Base-by-base conservation (phyloP, 2,888 invertebrate species). In the Parnassius glacialis region DNA sequence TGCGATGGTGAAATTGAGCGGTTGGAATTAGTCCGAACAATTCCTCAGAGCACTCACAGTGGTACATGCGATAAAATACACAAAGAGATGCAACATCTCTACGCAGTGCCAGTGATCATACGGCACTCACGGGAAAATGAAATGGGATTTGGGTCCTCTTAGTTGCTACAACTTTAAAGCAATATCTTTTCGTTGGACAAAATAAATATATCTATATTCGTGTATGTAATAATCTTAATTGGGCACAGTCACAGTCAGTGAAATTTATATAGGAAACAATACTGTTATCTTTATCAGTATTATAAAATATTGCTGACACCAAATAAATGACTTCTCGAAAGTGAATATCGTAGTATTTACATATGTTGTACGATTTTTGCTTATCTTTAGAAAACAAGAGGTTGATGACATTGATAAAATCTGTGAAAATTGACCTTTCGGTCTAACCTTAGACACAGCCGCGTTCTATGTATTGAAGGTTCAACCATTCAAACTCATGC, bases 351-450 rank as follows among this genome's bases (percentile, higher is more conserved):
- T 57, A 47, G 50, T 57, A 57, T 61, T 52, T 60, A 50, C 45
- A 52, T 47, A 43, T 12, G 34, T 52, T 52, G 47, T 12, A 45
- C 45, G 52, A 42, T 52, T 57, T 56, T 41, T 52, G 51, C 43
- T 13, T 61, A 57, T 56, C 61, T 61, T 47, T 47, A 45, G 11
- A 9, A 56, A 61, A 52, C 56, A 42, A 61, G 52, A 57, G 61
- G 61, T 56, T 56, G 56, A 61, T 57, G 61, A 61, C 52, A 45
- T n/a, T 25, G 57, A 62, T 62, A 62, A 62, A 62, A 58, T 62
- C 57, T 43, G 53, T 58, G 57, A 50, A 62, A 58, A 62, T 48
- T 54, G 53, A 62, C 62, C 62, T 62, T 62, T 62, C 42, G 53
- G 9, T 58, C 34, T 51, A 58, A 62, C 62, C 53, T 62, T 57